Percentiles rank a stretch among this genome's conserved stretches.
Evolutionary conservation across 2,888 invertebrate species (phyloP).

Genomic region (Leptopilina drosophilae): DNA sequence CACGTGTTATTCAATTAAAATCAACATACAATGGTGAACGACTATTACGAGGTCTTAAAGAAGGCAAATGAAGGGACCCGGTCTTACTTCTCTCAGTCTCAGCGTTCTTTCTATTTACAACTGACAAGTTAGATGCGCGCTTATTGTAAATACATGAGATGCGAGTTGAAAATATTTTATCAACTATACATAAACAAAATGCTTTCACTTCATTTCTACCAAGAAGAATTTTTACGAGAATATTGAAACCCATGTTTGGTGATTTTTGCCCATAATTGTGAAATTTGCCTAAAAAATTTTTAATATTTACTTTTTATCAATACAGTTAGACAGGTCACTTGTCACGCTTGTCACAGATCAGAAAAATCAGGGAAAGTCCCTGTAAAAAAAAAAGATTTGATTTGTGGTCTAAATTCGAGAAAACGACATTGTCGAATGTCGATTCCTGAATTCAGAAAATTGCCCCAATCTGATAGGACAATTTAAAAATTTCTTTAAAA

Average conservation of each 20-base stretch:
- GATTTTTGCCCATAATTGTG: neutral
- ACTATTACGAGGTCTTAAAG: constrained; percentile 29
- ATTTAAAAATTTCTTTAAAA: too few species aligned
- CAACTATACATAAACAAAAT: constrained; percentile 22
- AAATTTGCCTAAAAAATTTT: too few species aligned
- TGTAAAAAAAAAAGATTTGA: too few species aligned
- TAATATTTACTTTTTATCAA: too few species aligned
- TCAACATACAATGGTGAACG: constrained; percentile 41
- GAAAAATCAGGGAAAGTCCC: too few species aligned
- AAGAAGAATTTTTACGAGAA: neutral
- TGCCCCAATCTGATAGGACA: too few species aligned
- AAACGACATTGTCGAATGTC: too few species aligned
- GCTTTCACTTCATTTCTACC: constrained; percentile 8
- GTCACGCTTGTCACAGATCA: too few species aligned
- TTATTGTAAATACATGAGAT: neutral
- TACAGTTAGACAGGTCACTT: too few species aligned
- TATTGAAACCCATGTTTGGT: neutral
- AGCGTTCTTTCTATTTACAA: constrained; percentile 16
- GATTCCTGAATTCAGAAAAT: too few species aligned
- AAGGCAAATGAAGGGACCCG: constrained; percentile 33
- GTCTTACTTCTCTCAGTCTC: constrained; percentile 12
- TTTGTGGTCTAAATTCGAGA: too few species aligned
- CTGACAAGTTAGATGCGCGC: constrained; percentile 28
- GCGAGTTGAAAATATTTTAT: constrained; percentile 7
- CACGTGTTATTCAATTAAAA: constrained; percentile 41